A percentile compares a stretch with the other conserved stretches of the same genome.
phyloP scores from a whole-genome alignment of 1,140 invertebrate species.

The Maconellicoccus hirsutus region DNA sequence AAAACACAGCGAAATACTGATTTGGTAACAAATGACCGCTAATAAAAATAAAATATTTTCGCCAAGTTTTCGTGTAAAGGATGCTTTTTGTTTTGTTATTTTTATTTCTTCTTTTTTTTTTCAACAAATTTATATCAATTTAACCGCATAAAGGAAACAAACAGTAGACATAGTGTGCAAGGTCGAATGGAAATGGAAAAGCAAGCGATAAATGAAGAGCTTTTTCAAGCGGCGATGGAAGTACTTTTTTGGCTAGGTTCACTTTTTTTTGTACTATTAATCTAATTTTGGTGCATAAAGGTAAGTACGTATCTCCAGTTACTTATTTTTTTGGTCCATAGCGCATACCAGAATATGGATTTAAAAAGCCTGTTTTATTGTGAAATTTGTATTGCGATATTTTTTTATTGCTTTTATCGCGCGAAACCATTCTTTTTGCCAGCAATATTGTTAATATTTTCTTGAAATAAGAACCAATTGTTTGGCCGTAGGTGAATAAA shows the following conservation, averaged over 20 bases:
- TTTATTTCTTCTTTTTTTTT: not conserved
- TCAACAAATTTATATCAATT: not conserved
- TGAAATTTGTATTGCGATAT: too few species aligned
- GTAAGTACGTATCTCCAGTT: too few species aligned
- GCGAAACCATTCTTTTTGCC: too few species aligned
- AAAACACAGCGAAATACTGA: not conserved
- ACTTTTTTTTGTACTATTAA: not conserved
- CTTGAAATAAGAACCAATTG: too few species aligned
- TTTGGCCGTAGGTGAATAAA: too few species aligned
- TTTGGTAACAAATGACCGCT: not conserved
- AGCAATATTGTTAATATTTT: too few species aligned
- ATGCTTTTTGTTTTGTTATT: not conserved
- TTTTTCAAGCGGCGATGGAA: not conserved
- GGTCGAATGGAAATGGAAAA: not conserved
- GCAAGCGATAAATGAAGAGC: not conserved
- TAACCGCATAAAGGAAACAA: not conserved
- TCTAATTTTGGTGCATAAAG: too few species aligned
- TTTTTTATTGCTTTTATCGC: too few species aligned
- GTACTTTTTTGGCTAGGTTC: not conserved
- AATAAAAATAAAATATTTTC: constrained; percentile 6
- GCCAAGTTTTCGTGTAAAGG: not conserved
- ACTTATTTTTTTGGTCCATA: too few species aligned
- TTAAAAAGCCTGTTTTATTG: too few species aligned
- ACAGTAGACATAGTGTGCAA: not conserved
- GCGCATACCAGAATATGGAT: too few species aligned